Evolutionary conservation across 2,797 vertebrate genomes (phyloP), one percentile per base, ranked within the genome.

Genomic region (Arrhamphus sclerolepis): DNA sequence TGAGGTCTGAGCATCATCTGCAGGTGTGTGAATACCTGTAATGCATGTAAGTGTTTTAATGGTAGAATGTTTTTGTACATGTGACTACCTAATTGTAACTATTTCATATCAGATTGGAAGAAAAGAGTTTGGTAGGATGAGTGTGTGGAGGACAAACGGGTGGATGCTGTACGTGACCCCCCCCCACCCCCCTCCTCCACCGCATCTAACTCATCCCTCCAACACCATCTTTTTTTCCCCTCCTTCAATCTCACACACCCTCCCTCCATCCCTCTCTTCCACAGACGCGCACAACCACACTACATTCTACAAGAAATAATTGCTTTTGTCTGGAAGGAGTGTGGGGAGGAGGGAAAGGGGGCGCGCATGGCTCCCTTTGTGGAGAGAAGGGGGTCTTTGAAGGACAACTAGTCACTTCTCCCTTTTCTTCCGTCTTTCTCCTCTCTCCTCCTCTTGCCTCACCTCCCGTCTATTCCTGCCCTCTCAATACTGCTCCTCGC

Each of bases 241-340:
- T 89, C 83, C 82, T 88, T 89, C 85, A 90, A 87, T 89, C 89
- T 91, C 86, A 78, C 89, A 87, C 89, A 89, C 89, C 89, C 85
- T 88, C 88, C 86, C 84, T 91, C 88, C 79, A 86, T 87, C 85
- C 82, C 77, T 89, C 91, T 89, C 89, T 90, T 89, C 85, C 86
- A 87, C 87, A 91, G 86, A 91, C 90, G 86, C 74, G 74, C 91
- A 91, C 91, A 92, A 91, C 90, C 91, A 88, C 89, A 92, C 92
- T 93, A 93, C 89, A 94, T 92, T 93, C 93, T 92, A 94, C 94
- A 94, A 93, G 94, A 94, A 95, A 94, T 96, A 95, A 96, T 96
- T 95, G 95, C 95, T 96, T 97, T 96, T 97, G 95, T 97, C 94
- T 96, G 94, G 93, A 94, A 94, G 93, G 94, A 93, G 94, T 92